Evolutionary conservation across 53 echinoderm and acorn worm species (phyloP), one percentile per base, ranked within the genome.

Genomic region (Stichopus horrens): DNA sequence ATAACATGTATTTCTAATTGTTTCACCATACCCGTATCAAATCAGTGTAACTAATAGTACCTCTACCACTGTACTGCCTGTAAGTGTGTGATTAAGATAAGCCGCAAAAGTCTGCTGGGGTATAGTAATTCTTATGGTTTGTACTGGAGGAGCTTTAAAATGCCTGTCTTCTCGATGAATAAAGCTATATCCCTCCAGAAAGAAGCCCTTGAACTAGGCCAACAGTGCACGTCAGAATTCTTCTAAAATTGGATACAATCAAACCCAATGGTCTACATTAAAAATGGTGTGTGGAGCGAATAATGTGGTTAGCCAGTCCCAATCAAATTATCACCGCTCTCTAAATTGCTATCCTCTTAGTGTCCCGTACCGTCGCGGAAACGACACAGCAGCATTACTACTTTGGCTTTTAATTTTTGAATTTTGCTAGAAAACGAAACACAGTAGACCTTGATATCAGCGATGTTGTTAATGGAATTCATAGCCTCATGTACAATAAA

Each of bases 281-380:
- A 83, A 83, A 83, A 58, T 83, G 84, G 84, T 60, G 84, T 83
- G 84, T 83, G 60, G 66, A 60, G 84, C 84, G 84, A 21, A 83
- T 83, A 83, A 83, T 83, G 66, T 83, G 84, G 84, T 83, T 83
- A 83, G 84, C 84, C 58, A 60, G 60, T 8, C 66, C 66, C 84
- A 83, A 83, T 83, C 84, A 83, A 83, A 83, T 83, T 83, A 83
- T 37, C 84, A 59, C 59, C 59, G 84, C 84, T 65, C 66, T 60
- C 84, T 83, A 65, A 83, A 83, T 83, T 83, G 79, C 79, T 79
- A 79, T 79, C 79, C 79, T 79, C 79, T 79, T 79, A 79, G 79
- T 53, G 53, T 79, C 55, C 79, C 79, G 53, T 53, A 79, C 79
- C 56, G 79, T 79, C 37, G 37, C 37, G 79, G 79, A 79, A 63